Evolutionary conservation across 2,113 vertebrate genomes (phyloP), one percentile per base, ranked within the genome.

Genomic region (Mobula hypostoma): DNA sequence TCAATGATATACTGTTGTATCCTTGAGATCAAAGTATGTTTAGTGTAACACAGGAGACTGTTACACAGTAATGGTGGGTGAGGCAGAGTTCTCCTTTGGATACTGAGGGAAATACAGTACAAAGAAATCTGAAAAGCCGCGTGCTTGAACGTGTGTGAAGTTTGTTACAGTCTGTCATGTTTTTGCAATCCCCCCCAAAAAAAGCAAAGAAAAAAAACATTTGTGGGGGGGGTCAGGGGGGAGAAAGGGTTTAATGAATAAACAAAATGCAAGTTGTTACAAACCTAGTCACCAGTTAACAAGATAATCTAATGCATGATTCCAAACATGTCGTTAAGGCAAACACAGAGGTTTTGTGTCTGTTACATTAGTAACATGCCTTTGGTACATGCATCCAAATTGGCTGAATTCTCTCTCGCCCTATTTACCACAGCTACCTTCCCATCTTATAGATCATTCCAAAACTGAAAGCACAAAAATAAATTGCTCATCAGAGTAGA

Each of bases 301-400:
- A 91, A 91, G 88, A 70, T 63, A 36, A 70, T 91, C n/a, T 91
- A 74, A 68, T 15, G 11, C 32, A 74, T 74, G 9, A 74, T 29
- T 48, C 36, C 29, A 5, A 93, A 93, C 36, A 74, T 11, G 36
- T 11, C 14, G 36, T 93, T 93, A 27, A 17, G 32, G 56, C 82
- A 83, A 92, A 92, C 17, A 48, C 48, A 36, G 36, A 80, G 92
- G 48, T 66, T 80, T 77, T 79, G 94, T 36, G 77, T 17, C 61
- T 82, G 93, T 78, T 61, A 66, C 92, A 61, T n/a, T 80, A 56
- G 93, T 80, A 91, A 80, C 48, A 61, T 76, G 94, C 94, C 92
- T 94, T 94, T 95, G 94, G 94, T 94, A 85, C 85, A 94, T 72
- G 94, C 79, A 92, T 94, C 76, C 21, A 80, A 48, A 94, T 74